Evolutionary conservation across 2,797 vertebrate species (phyloP), one percentile per base, ranked within the genome.

Genomic region (Siniperca scherzeri): DNA sequence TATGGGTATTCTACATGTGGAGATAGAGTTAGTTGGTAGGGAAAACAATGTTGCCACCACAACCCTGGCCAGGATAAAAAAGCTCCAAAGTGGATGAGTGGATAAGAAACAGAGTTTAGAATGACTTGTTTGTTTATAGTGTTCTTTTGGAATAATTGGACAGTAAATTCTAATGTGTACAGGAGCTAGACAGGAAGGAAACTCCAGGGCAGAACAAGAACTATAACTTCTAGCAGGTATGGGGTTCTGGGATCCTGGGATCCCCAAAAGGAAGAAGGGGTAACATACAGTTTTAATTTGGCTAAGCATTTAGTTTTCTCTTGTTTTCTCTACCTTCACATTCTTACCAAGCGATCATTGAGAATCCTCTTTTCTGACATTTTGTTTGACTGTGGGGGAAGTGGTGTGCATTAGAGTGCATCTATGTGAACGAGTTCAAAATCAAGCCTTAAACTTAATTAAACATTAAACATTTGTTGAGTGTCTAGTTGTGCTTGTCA

Each of bases 91-190:
- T 38, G 44, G 33, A 30, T 72, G 9, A 14, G 16, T 21, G 7
- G 30, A 74, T 48, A 40, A 55, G 7, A 36, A 33, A 52, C 13
- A 38, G 9, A 8, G 22, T 48, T 56, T 53, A 48, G 33, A 19
- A 16, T 30, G 9, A n/a, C 22, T 48, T 55, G 21, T 70, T 55
- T 72, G 44, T 77, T 62, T 61, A 16, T 25, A 72, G 55, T 33
- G 30, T 14, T 69, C 7, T 75, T 70, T 27, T 81, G 44, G 3
- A 44, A 38, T 53, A 40, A 76, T 7, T 61, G 21, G n/a, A 61
- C 17, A 21, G 16, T 21, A 21, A 42, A 17, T 27, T 70, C 13
- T 3, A 53, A 11, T 60, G 53, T 60, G 0, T 7, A 38, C 59
- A 76, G 11, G 42, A 77, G 44, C 50, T 57, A 22, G 36, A 71